Base-by-base conservation (phyloP, 30 jellyfish, hydroid and myxozoan genomes). In the Clytia hemisphaerica region DNA sequence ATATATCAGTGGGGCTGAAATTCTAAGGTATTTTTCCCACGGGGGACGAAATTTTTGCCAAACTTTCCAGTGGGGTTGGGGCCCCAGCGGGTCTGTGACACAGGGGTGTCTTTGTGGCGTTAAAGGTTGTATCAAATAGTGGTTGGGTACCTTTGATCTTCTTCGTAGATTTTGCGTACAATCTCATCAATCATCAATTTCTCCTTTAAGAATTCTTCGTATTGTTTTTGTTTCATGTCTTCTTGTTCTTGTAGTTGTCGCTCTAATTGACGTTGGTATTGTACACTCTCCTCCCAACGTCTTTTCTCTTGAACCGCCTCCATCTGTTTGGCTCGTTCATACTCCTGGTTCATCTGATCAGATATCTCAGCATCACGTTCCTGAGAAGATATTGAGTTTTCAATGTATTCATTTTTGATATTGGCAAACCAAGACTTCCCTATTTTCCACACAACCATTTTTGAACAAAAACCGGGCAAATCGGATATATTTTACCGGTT, bases 111-210 rank as follows among this genome's bases (percentile, higher is more conserved):
- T n/a, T n/a, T n/a, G n/a, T n/a, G n/a, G n/a, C n/a, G n/a, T n/a
- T n/a, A n/a, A n/a, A n/a, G n/a, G n/a, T n/a, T n/a, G n/a, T n/a
- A n/a, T n/a, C 35, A 34, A 35, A 15, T 5, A 19, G 37, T 2
- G 4, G 9, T 9, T 26, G 1, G 29, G 79, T 72, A 88, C 97
- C 86, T 73, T 66, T 88, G 94, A 63, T 88, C 97, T 66, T 88
- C 97, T 6, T 88, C 97, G 37, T 88, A 88, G 16, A 88, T 88
- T 63, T 80, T 88, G 55, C 93, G 64, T 5, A 88, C 97, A 14
- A 88, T 88, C 45, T 88, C 97, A 75, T 88, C 97, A 37, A 88
- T 88, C 97, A 88, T 88, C 37, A 79, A 65, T 54, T 88, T 88
- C 49, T 88, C 97, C 36, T 78, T 88, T 75, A 88, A 57, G 80